Percentiles rank a stretch among this genome's conserved stretches.
Evolutionary conservation across 1,140 invertebrate species (phyloP).

Genomic region (Patella vulgata): DNA sequence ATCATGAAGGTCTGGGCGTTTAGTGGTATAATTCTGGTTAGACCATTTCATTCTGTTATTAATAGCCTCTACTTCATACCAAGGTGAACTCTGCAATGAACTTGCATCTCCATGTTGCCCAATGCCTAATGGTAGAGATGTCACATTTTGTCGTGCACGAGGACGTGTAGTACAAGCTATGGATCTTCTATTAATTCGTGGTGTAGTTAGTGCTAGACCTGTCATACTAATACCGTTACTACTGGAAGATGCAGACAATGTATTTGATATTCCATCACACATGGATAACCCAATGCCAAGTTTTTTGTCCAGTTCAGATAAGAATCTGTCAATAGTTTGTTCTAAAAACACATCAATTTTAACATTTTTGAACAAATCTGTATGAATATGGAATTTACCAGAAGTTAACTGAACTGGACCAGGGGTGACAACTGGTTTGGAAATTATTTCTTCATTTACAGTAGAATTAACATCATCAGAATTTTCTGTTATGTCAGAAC

Average conservation of each 20-base stretch:
- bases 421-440: background rate
- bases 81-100: background rate
- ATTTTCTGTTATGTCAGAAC: background rate
- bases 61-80: constrained; percentile 18
- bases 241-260: no score
- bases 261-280: no score
- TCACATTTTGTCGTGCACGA: no score
- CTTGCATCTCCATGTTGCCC: no score
- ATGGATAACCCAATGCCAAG: constrained; percentile 1
- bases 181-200: no score
- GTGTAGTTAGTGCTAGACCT: no score
- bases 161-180: no score
- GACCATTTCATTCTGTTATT: constrained; percentile 12
- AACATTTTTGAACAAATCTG: background rate
- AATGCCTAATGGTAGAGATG: no score
- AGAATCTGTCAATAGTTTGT: constrained; percentile 6
- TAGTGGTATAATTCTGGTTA: background rate
- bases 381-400: background rate
- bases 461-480: background rate
- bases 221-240: no score
- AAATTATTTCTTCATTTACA: background rate
- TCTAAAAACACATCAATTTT: constrained; percentile 2
- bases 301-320: constrained; percentile 7
- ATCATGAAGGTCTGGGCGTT: background rate
- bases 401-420: background rate